Conservation (phyloP, 2,888 invertebrate genomes). For the Aplocera efformata region DNA sequence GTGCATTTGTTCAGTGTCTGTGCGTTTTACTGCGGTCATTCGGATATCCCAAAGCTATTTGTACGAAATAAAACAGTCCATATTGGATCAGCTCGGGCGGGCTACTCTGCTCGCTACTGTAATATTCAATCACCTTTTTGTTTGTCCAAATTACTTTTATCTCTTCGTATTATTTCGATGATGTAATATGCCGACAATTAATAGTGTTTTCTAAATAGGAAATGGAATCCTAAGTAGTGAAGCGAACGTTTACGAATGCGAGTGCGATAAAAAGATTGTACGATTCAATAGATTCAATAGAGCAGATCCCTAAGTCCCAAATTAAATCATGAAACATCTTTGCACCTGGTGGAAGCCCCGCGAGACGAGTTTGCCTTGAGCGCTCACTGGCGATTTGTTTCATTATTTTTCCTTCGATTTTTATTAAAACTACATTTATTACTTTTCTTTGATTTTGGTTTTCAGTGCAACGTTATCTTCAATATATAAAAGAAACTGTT, state of each 20-base stretch:
- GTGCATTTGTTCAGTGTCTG: conserved; percentile 71
- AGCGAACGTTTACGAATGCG: conserved; percentile 48
- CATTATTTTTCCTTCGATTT: conserved; percentile 57
- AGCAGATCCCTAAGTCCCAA: conserved; percentile 77
- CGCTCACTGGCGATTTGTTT: conserved; percentile 60
- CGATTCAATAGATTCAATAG: conserved; percentile 75
- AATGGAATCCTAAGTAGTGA: conserved; percentile 36
- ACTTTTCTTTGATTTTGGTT: conserved; percentile 26
- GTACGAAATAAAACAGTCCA: conserved; percentile 58
- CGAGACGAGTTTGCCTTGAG: conserved; percentile 53
- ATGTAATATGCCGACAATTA: conserved; percentile 27
- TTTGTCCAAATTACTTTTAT: conserved; percentile 24
- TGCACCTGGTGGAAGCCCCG: conserved; percentile 68
- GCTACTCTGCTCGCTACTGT: conserved; percentile 20
- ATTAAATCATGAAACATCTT: conserved; percentile 78
- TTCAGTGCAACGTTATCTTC: not conserved
- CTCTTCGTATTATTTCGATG: conserved; percentile 21
- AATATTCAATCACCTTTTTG: conserved; percentile 23
- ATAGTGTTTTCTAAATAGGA: conserved; percentile 33
- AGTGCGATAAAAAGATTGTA: conserved; percentile 66
- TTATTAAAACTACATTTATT: conserved; percentile 33
- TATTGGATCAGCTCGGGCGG: conserved; percentile 44
- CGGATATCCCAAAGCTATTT: conserved; percentile 62
- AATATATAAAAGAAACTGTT: too few relatives aligned
- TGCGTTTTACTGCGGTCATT: conserved; percentile 61